phyloP scores from a whole-genome alignment of 1,140 invertebrate genomes.

The Anagrus nilaparvatae region DNA sequence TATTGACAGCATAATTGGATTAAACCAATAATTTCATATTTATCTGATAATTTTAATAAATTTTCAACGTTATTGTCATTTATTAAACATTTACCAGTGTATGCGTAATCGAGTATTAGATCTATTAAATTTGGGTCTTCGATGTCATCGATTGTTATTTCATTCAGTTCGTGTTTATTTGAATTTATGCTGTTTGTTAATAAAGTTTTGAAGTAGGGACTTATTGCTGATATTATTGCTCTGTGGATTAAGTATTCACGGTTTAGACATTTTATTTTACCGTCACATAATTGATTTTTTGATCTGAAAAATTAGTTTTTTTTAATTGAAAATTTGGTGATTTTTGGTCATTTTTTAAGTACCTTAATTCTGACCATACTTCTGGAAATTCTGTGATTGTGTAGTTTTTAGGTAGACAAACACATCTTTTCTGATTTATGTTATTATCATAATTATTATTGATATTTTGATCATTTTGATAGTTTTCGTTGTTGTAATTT shows the following conservation, averaged over 20 bases:
- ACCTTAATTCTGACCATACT: constrained; percentile 53
- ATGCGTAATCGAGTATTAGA: constrained; percentile 69
- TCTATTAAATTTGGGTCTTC: constrained; percentile 60
- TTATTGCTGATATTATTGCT: constrained; percentile 71
- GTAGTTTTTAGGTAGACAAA: constrained; percentile 29
- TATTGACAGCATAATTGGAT: constrained; percentile 68
- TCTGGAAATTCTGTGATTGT: constrained; percentile 46
- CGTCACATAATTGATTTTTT: constrained; percentile 70
- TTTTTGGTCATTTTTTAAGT: neutral
- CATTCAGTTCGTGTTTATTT: constrained; percentile 43
- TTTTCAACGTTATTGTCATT: constrained; percentile 65
- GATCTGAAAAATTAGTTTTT: constrained; percentile 36
- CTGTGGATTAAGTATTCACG: constrained; percentile 65
- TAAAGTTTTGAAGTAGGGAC: constrained; percentile 74
- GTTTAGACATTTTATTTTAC: constrained; percentile 59
- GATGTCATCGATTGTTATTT: constrained; percentile 57
- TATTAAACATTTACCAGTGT: constrained; percentile 62
- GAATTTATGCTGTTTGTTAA: constrained; percentile 65
- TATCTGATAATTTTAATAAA: constrained; percentile 63
- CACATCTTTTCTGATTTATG: constrained; percentile 15
- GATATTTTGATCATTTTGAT: neutral
- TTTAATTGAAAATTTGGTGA: neutral
- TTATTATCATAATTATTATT: neutral
- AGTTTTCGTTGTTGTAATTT: too few species aligned
- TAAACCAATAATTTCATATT: constrained; percentile 67